phyloP scores from a whole-genome alignment of 2,888 invertebrate species.

The Melanophora roralis region DNA sequence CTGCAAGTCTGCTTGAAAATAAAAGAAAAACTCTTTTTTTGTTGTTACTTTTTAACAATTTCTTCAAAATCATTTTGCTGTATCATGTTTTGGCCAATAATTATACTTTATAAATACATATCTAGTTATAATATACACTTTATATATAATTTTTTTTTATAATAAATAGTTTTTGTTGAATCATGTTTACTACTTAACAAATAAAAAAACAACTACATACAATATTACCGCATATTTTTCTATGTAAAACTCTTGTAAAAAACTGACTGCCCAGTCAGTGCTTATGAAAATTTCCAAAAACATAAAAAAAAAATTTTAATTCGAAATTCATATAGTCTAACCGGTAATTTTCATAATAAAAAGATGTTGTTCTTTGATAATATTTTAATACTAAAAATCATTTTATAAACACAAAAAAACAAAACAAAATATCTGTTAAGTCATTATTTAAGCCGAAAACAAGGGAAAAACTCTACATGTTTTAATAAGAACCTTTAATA shows the following conservation, averaged over 20 bases:
- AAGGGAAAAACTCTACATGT: background rate
- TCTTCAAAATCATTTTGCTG: slow-evolving; percentile 49
- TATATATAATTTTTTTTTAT: background rate
- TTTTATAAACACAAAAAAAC: background rate
- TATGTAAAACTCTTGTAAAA: background rate
- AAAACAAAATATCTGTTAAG: slow-evolving; percentile 26
- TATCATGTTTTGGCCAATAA: slow-evolving; percentile 56
- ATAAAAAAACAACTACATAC: background rate
- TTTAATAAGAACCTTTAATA: too few species aligned
- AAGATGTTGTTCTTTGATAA: slow-evolving; percentile 62
- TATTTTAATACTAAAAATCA: slow-evolving; percentile 26
- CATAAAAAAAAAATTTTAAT: slow-evolving; percentile 31
- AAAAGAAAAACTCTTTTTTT: slow-evolving; percentile 17
- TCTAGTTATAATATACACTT: background rate
- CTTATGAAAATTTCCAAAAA: background rate
- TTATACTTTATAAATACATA: slow-evolving; percentile 13
- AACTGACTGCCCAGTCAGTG: background rate
- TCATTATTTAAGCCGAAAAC: slow-evolving; percentile 18
- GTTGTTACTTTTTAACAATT: slow-evolving; percentile 7
- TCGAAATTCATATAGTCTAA: slow-evolving; percentile 55
- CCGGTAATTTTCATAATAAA: slow-evolving; percentile 55
- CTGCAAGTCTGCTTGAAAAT: slow-evolving; percentile 60
- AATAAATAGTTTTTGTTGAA: slow-evolving; percentile 57
- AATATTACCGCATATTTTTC: slow-evolving; percentile 32
- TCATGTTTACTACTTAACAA: slow-evolving; percentile 45